Conservation (phyloP, 2,888 invertebrate species). For the Smittia sp. region DNA sequence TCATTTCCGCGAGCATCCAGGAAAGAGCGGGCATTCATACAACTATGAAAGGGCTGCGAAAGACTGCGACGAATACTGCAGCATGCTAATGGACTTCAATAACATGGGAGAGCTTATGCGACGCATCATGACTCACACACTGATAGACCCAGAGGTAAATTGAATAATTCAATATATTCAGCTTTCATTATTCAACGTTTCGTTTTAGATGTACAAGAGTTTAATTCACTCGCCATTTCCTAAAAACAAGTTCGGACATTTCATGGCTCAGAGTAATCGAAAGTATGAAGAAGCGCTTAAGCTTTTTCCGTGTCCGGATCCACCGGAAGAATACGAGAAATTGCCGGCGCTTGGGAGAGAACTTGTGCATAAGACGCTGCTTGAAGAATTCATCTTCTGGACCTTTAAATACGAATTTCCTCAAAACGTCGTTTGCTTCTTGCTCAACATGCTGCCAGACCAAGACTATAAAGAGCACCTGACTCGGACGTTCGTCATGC, state of each 20-base stretch:
- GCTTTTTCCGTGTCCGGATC: slow-evolving; percentile 70
- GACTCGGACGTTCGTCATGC: slow-evolving; percentile 90
- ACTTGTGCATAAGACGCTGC: slow-evolving; percentile 76
- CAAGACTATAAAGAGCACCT: slow-evolving; percentile 93
- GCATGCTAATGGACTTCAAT: slow-evolving; percentile 89
- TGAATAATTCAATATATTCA: slow-evolving; percentile 29
- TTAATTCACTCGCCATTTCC: slow-evolving; percentile 65
- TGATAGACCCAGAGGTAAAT: slow-evolving; percentile 80
- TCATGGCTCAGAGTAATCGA: slow-evolving; percentile 68
- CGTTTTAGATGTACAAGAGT: slow-evolving; percentile 66
- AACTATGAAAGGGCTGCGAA: slow-evolving; percentile 70
- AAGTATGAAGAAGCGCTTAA: slow-evolving; percentile 80
- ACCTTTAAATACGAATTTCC: slow-evolving; percentile 97
- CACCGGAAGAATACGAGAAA: slow-evolving; percentile 73
- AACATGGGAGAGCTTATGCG: slow-evolving; percentile 97
- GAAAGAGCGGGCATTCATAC: slow-evolving; percentile 55
- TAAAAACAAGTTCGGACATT: slow-evolving; percentile 69
- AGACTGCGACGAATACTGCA: slow-evolving; percentile 82
- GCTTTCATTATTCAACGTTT: slow-evolving; percentile 41
- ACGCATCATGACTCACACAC: slow-evolving; percentile 83
- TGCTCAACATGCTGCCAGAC: slow-evolving; percentile 93
- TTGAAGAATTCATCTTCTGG: slow-evolving; percentile 98
- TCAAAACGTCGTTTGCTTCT: slow-evolving; percentile 90
- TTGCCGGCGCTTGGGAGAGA: slow-evolving; percentile 75
- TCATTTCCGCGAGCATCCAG: slow-evolving; percentile 77